Conservation (phyloP, 35 echinoderm and acorn worm genomes). For the Stichopus chloronotus region DNA sequence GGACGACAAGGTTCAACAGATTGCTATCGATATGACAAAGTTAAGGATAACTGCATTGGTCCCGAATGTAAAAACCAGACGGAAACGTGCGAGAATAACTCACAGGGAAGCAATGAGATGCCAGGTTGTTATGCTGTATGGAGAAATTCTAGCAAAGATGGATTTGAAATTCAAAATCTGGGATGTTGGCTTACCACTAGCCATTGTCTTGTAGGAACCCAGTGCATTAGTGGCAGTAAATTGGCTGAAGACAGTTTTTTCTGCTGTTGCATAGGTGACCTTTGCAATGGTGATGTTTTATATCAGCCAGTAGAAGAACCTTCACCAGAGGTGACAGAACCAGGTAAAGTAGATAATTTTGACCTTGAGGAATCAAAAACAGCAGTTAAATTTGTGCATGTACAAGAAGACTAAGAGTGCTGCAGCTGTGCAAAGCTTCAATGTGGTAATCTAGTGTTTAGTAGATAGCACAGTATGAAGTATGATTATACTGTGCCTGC, state of each 20-base stretch:
- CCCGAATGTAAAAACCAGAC: not conserved
- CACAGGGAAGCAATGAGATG: not conserved
- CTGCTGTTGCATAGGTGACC: conserved; percentile 78
- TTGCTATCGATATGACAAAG: not conserved
- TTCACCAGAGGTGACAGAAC: not conserved
- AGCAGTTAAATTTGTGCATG: too few relatives aligned
- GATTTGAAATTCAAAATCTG: conserved; percentile 32
- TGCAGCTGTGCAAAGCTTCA: too few relatives aligned
- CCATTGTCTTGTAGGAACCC: conserved; percentile 14
- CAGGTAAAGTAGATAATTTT: not conserved
- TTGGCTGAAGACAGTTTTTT: conserved; percentile 54
- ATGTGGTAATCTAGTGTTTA: too few relatives aligned
- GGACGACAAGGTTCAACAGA: not conserved
- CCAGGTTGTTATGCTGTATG: conserved; percentile 20
- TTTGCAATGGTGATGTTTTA: conserved; percentile 66
- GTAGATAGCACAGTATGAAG: too few relatives aligned
- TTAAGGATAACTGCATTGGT: not conserved
- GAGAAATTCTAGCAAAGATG: conserved; percentile 26
- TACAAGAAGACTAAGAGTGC: too few relatives aligned
- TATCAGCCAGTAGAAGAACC: not conserved
- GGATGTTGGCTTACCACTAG: conserved; percentile 10
- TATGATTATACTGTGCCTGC: too few relatives aligned
- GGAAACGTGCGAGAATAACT: not conserved
- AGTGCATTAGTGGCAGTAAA: conserved; percentile 20
- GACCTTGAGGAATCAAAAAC: too few relatives aligned